Evolutionary conservation across 1,140 invertebrate genomes (phyloP), one percentile per base, ranked within the genome.

Genomic region (Zelostemma sp.): DNA sequence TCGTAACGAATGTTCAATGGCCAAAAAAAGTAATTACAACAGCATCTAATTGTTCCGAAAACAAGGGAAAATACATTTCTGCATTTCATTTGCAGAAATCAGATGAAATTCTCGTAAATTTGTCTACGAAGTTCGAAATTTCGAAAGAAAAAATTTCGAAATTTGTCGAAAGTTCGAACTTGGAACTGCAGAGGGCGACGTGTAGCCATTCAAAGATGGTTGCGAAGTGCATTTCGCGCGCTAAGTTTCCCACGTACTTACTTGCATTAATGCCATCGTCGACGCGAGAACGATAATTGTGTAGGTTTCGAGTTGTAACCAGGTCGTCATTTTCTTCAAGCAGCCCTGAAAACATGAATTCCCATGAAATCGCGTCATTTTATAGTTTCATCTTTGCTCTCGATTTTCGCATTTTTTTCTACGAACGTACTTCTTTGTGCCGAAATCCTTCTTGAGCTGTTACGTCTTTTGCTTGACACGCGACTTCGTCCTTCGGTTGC

Each of bases 401-500:
- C 11, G 11, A 31, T 31, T 31, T 17, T 6, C 18, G 33, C 28
- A 33, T 31, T 11, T 14, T 35, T 35, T 12, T 25, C 46, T n/a
- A n/a, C n/a, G n/a, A 55, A 60, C 63, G 53, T 59, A 84, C 83
- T 53, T 77, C 73, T 77, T 80, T 83, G 40, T 85, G 72, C 51
- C 83, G 74, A 35, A 65, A 80, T 17, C 65, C 75, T 18, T 71
- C 64, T 41, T 84, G 79, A 6, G 67, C 70, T 14, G 68, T 58
- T 45, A 53, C 15, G 17, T 84, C 74, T 31, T 53, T 47, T 38
- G 76, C 57, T 74, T 86, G 81, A 68, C 85, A 86, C 28, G 79
- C 83, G 1, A 50, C 40, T 50, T 82, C 78, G 50, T 86, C 82
- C 57, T 74, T 80, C 35, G 82, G 84, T 55, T 80, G 77, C 3